phyloP scores from a whole-genome alignment of 1,140 invertebrate genomes.

The Caligus rogercresseyi region DNA sequence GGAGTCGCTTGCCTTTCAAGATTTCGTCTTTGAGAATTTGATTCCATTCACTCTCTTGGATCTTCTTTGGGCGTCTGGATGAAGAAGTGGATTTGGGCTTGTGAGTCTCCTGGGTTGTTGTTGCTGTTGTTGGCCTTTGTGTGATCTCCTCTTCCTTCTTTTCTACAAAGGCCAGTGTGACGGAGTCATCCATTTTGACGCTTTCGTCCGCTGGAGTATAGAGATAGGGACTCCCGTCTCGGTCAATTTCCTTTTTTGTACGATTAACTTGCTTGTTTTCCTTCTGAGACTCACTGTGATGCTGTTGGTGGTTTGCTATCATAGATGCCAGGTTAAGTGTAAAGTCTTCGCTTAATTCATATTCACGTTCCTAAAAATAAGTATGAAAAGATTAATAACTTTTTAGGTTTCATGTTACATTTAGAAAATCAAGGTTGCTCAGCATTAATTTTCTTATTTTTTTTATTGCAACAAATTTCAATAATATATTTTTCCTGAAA shows the following conservation, averaged over 20 bases:
- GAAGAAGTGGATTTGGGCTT: too few relatives aligned
- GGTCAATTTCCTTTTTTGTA: not conserved
- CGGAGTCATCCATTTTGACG: not conserved
- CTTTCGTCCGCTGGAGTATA: not conserved
- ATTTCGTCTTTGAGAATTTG: conserved; percentile 3
- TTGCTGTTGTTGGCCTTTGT: not conserved
- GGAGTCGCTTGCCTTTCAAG: not conserved
- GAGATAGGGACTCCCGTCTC: not conserved
- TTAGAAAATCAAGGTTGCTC: not conserved
- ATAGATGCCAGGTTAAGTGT: conserved; percentile 32
- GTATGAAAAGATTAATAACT: not conserved
- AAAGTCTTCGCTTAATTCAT: conserved; percentile 64
- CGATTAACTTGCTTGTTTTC: not conserved
- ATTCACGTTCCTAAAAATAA: conserved; percentile 53
- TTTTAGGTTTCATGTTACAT: not conserved
- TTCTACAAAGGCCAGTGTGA: not conserved
- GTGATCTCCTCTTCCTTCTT: not conserved
- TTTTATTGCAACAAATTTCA: too few relatives aligned
- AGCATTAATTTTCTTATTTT: too few relatives aligned
- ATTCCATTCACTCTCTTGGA: not conserved
- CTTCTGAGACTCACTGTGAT: conserved; percentile 22
- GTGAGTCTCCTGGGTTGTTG: not conserved
- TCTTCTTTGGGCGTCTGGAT: too few relatives aligned
- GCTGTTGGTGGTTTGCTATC: conserved; percentile 42
- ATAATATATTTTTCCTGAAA: too few relatives aligned